Conservation (phyloP, 1,140 invertebrate species). For the Tenebrio molitor region DNA sequence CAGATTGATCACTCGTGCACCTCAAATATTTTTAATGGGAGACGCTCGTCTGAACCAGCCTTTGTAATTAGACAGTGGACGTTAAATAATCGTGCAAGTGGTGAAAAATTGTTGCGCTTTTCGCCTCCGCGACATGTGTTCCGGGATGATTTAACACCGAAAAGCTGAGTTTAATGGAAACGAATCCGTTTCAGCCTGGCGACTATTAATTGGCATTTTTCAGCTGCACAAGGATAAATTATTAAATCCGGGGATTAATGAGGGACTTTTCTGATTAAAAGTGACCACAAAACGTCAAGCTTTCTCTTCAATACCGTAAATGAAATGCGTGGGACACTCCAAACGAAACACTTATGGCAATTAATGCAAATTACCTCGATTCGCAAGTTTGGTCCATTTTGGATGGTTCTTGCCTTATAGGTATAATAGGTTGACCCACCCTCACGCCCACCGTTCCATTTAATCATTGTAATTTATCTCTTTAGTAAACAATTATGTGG, state of each 20-base stretch:
- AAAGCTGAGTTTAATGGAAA: constrained; percentile 18
- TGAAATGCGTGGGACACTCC: neutral
- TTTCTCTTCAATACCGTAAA: neutral
- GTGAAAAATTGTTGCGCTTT: constrained; percentile 28
- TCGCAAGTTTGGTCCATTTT: constrained; percentile 22
- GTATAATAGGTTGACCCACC: constrained; percentile 29
- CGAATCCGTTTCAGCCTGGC: constrained; percentile 11
- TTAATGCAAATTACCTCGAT: constrained; percentile 30
- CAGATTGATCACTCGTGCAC: constrained; percentile 33
- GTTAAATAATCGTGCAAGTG: constrained; percentile 19
- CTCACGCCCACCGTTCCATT: constrained; percentile 14
- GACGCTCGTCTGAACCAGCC: neutral
- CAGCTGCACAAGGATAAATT: constrained; percentile 3
- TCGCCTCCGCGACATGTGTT: constrained; percentile 14
- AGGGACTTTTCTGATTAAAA: neutral
- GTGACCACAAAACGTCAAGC: no score
- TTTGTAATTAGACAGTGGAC: constrained; percentile 26
- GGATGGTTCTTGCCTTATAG: neutral
- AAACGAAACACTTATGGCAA: constrained; percentile 20
- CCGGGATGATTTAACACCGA: constrained; percentile 26
- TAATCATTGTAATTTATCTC: constrained; percentile 38
- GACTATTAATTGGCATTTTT: constrained; percentile 27
- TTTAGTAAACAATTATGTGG: constrained; percentile 35
- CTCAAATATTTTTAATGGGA: no score
- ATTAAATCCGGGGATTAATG: constrained; percentile 19